Evolutionary conservation across 2,113 vertebrate genomes (phyloP).

Genomic region (Neogale vison): DNA sequence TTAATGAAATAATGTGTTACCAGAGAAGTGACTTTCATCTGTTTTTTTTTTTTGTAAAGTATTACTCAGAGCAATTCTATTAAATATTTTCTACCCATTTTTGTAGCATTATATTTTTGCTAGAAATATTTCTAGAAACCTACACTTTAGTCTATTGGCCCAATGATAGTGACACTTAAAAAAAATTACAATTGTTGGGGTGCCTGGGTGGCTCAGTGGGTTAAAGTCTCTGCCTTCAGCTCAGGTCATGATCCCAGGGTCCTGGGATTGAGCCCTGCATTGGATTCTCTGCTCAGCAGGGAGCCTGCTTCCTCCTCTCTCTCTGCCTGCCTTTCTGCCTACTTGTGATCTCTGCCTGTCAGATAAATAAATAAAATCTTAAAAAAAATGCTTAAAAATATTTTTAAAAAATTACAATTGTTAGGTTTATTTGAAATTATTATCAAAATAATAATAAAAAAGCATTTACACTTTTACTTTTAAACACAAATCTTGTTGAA

Average conservation of each 20-base stretch:
- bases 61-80: background rate
- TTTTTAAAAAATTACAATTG: constrained; percentile 75
- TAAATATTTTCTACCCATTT: background rate
- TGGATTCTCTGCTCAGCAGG: no score
- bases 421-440: constrained; percentile 81
- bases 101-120: background rate
- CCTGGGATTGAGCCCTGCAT: no score
- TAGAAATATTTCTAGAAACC: background rate
- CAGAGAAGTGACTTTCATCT: background rate
- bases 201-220: no score
- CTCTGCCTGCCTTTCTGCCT: no score
- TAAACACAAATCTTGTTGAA: constrained; percentile 80
- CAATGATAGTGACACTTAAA: constrained; percentile 69
- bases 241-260: no score
- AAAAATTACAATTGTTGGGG: constrained; percentile 78
- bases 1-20: background rate
- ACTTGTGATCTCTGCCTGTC: no score
- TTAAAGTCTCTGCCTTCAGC: no score
- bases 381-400: no score
- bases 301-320: no score
- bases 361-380: no score
- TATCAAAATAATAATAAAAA: constrained; percentile 28
- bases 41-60: background rate
- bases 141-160: constrained; percentile 66
- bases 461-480: constrained; percentile 76